These are phyloP conservation scores for Nannobrachium achirus DNA, from an alignment of 2,113 vertebrate species.

Conservation along the genomic window DNA sequence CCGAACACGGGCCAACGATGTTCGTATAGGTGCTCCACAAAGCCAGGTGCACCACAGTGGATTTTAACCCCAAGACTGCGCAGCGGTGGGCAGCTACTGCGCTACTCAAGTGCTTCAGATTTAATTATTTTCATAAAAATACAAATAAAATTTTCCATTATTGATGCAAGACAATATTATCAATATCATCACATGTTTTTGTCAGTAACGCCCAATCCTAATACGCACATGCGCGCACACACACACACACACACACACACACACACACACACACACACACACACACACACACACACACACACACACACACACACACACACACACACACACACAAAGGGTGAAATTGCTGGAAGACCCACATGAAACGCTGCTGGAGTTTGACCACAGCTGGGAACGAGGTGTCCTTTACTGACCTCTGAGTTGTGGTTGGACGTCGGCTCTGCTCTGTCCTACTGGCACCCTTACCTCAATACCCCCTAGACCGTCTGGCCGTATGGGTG, in stretches of 20 bases:
- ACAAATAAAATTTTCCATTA: too few relatives aligned
- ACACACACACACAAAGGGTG: background rate
- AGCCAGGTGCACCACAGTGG: too few relatives aligned
- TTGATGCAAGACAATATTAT: too few relatives aligned
- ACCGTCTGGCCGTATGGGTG: slow-evolving; percentile 8
- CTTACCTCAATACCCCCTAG: background rate
- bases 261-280: slow-evolving; percentile 18
- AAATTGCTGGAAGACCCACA: background rate
- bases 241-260: slow-evolving; percentile 20
- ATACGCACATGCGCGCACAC: background rate
- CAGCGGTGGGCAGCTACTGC: too few relatives aligned
- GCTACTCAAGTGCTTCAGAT: too few relatives aligned
- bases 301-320: slow-evolving; percentile 23
- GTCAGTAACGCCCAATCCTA: background rate
- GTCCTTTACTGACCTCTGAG: slow-evolving; percentile 13
- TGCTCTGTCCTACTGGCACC: slow-evolving; percentile 8
- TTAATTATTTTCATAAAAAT: too few relatives aligned
- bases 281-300: background rate
- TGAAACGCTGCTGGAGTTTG: background rate
- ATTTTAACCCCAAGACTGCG: too few relatives aligned
- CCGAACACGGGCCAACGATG: too few relatives aligned
- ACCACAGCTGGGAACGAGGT: background rate
- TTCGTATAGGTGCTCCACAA: too few relatives aligned
- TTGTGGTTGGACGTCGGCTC: slow-evolving; percentile 10
- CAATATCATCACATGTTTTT: too few relatives aligned